phyloP scores from a whole-genome alignment of 2,888 invertebrate species.

The Phalangium opilio region DNA sequence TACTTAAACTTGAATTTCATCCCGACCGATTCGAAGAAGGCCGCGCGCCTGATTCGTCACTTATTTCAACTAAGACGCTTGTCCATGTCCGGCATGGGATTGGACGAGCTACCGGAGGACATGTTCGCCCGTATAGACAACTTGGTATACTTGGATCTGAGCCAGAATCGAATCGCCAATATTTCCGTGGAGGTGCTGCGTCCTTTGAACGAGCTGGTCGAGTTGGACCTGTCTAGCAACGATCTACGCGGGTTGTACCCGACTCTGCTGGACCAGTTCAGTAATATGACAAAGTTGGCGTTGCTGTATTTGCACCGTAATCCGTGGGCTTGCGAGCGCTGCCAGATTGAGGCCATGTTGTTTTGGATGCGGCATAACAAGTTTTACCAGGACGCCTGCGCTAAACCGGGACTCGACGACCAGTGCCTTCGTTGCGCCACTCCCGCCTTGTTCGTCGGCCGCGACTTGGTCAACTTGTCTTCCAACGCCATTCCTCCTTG shows the following conservation, averaged over 20 bases:
- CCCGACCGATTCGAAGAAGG: conserved; percentile 14
- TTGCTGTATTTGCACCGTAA: conserved; percentile 39
- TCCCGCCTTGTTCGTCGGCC: conserved; percentile 41
- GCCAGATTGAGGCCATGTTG: conserved; percentile 28
- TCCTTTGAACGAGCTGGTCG: conserved; percentile 41
- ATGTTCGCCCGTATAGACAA: conserved; percentile 22
- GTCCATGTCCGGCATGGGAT: conserved; percentile 11
- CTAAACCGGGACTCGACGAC: conserved; percentile 17
- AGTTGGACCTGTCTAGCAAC: conserved; percentile 58
- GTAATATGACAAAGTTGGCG: conserved; percentile 13
- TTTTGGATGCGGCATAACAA: conserved; percentile 22
- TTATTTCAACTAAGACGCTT: conserved; percentile 44
- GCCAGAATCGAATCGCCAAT: conserved; percentile 49
- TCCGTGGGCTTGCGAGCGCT: conserved; percentile 52
- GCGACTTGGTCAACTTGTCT: conserved; percentile 10
- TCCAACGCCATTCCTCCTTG: background rate
- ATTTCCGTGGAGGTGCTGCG: conserved; percentile 42
- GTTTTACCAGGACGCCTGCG: conserved; percentile 20
- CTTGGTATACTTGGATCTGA: conserved; percentile 51
- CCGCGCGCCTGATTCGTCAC: conserved; percentile 38
- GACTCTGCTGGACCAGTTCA: conserved; percentile 39
- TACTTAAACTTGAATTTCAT: conserved; percentile 23
- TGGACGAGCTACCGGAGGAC: conserved; percentile 17
- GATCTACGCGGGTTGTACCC: conserved; percentile 47
- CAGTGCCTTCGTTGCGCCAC: conserved; percentile 41